Evolutionary conservation across 2,888 invertebrate genomes (phyloP).

Genomic region (Terebella lapidaria): DNA sequence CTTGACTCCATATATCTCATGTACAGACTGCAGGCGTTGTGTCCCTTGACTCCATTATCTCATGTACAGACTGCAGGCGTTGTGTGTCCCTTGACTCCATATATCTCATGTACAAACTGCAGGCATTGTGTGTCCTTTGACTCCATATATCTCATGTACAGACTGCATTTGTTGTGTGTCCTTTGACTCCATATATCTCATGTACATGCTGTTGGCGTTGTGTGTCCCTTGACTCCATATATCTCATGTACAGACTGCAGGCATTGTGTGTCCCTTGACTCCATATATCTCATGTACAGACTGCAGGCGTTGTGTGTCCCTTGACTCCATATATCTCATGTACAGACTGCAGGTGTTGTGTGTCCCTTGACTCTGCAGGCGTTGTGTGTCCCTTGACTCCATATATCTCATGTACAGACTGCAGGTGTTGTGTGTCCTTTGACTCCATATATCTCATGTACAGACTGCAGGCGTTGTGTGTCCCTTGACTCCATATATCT

Average conservation of each 20-base stretch:
- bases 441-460: too few relatives aligned
- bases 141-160: too few relatives aligned
- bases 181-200: too few relatives aligned
- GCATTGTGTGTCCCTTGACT: constrained; percentile 54
- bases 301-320: constrained; percentile 55
- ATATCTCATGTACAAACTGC: constrained; percentile 51
- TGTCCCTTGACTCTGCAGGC: constrained; percentile 55
- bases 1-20: too few relatives aligned
- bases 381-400: constrained; percentile 54
- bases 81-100: constrained; percentile 54
- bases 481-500: too few relatives aligned
- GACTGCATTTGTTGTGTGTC: constrained; percentile 56
- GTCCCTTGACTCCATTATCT: too few relatives aligned
- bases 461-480: constrained; percentile 56
- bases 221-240: constrained; percentile 54
- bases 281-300: constrained; percentile 42
- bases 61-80: constrained; percentile 55
- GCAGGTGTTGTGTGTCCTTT: constrained; percentile 56
- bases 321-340: too few relatives aligned
- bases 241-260: constrained; percentile 52
- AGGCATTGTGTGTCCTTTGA: constrained; percentile 55
- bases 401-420: constrained; percentile 46
- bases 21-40: constrained; percentile 55
- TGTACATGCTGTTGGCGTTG: constrained; percentile 54
- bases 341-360: constrained; percentile 55